A percentile compares a stretch with the other conserved stretches of the same genome.
These are phyloP conservation scores for Lineus longissimus DNA, from an alignment of 1,140 invertebrate genomes.

Conservation along the genomic window DNA sequence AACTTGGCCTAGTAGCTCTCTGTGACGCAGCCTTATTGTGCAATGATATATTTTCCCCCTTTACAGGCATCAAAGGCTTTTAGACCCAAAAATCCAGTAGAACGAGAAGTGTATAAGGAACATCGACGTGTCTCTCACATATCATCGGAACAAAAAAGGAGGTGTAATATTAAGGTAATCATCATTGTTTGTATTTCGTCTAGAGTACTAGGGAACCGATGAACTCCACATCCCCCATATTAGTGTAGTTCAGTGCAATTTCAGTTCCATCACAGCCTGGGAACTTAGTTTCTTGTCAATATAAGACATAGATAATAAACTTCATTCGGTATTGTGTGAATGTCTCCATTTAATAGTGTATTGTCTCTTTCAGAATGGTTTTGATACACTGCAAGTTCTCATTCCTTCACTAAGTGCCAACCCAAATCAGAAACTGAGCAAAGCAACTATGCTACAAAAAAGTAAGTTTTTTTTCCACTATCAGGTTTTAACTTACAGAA, in stretches of 20 bases:
- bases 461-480: conserved; percentile 61
- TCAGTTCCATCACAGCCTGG: too few species aligned
- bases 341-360: not conserved
- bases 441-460: conserved; percentile 95
- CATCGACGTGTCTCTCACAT: conserved; percentile 69
- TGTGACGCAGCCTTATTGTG: too few species aligned
- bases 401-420: conserved; percentile 84
- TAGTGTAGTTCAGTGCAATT: too few species aligned
- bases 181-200: not conserved
- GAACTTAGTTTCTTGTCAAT: too few species aligned
- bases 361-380: conserved; percentile 67
- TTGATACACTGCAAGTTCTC: conserved; percentile 88
- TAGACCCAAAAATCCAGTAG: conserved; percentile 23
- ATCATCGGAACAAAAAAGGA: conserved; percentile 95
- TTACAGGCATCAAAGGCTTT: conserved; percentile 27
- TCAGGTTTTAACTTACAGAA: too few species aligned
- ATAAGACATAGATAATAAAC: too few species aligned
- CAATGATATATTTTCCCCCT: too few species aligned
- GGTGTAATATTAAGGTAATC: conserved; percentile 84
- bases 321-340: too few species aligned
- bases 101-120: conserved; percentile 47
- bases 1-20: too few species aligned
- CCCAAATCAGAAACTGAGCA: conserved; percentile 83
- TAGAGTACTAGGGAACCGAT: too few species aligned
- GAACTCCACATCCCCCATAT: too few species aligned